Evolutionary conservation across 2,888 invertebrate species (phyloP), one percentile per base, ranked within the genome.

Genomic region (Cosmopolites sordidus): DNA sequence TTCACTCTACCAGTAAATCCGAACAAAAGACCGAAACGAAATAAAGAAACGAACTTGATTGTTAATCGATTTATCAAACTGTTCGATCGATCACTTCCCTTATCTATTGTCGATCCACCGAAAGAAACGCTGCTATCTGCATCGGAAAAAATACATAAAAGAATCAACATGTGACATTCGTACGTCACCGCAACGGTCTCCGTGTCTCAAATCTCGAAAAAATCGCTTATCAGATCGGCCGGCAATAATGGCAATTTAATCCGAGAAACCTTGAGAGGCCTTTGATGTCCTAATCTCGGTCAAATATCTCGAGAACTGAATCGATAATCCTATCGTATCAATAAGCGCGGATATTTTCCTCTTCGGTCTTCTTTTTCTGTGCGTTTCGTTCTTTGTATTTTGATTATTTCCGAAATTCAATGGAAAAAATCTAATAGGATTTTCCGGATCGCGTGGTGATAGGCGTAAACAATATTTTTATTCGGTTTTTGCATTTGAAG

Each of bases 241-340:
- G 51, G 29, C 47, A 64, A 64, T 65, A 69, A 68, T 66, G 58
- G 67, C 62, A 62, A 64, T 64, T 61, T 71, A 72, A 72, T 71
- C 71, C 66, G 62, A 63, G 64, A 70, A 70, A 69, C 68, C 69
- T 66, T 62, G 64, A 69, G 69, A 69, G 71, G 65, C 65, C 70
- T 73, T 73, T 73, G 72, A 72, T 66, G 70, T 69, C 52, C 22
- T 68, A 69, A 69, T 72, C 69, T 69, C 69, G 69, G 70, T 70
- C 69, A 69, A 69, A 69, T 68, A 69, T 48, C 48, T 48, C 41
- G n/a, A 41, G 41, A 48, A 43, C 65, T 53, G 48, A 60, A 42
- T 53, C 43, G 37, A 48, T 43, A 33, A 44, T 64, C 56, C 45
- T 60, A 49, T 33, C 16, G 38, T 53, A 49, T 46, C 50, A 42